phyloP scores from a whole-genome alignment of 1,140 invertebrate genomes.

The Lepidostoma basale region DNA sequence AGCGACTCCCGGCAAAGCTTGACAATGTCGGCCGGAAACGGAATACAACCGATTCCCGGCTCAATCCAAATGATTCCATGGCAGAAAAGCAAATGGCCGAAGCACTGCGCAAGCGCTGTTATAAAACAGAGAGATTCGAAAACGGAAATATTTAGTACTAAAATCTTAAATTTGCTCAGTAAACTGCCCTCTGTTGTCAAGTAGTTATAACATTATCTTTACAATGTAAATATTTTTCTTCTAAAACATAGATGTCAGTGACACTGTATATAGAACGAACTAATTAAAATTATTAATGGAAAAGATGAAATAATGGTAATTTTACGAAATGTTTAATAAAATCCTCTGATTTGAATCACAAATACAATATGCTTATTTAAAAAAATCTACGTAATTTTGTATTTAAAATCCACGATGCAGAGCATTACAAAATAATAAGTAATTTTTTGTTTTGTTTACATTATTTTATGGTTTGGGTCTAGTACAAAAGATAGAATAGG shows the following conservation, averaged over 20 bases:
- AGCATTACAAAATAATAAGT: too few species aligned
- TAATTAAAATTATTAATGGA: background rate
- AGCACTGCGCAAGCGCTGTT: slow-evolving; percentile 14
- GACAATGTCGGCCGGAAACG: slow-evolving; percentile 5
- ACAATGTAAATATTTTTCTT: background rate
- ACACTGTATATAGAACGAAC: background rate
- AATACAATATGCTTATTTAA: too few species aligned
- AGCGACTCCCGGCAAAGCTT: background rate
- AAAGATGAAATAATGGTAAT: too few species aligned
- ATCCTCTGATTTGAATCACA: too few species aligned
- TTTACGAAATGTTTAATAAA: too few species aligned
- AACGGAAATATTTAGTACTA: background rate
- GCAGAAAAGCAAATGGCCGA: background rate
- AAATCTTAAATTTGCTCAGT: background rate
- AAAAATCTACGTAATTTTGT: too few species aligned
- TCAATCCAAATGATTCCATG: slow-evolving; percentile 5
- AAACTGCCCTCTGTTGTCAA: background rate
- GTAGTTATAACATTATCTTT: background rate
- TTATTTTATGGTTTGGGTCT: too few species aligned
- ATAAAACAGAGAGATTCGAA: background rate
- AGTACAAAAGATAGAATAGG: too few species aligned
- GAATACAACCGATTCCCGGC: background rate
- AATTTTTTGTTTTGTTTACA: too few species aligned
- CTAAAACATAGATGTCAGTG: background rate
- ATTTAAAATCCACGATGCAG: too few species aligned